Percentiles rank a stretch among this genome's conserved stretches.
Conservation (phyloP, 2,888 invertebrate species). For the Drosophila fulvimacula region DNA sequence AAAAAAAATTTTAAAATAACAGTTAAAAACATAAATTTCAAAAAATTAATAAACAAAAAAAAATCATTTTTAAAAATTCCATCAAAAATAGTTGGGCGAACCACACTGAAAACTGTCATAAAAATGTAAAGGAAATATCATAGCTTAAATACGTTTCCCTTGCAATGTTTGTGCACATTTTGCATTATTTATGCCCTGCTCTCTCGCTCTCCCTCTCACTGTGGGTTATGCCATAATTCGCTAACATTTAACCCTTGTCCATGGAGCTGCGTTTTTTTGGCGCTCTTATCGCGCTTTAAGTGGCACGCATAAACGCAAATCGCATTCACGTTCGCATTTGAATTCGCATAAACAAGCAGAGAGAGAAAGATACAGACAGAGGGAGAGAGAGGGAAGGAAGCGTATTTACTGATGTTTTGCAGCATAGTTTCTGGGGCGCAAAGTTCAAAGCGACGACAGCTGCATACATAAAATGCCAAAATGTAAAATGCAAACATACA, state of each 20-base stretch:
- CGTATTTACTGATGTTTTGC: conserved; percentile 60
- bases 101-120: background rate
- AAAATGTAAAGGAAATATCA: background rate
- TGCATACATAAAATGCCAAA: conserved; percentile 47
- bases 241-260: background rate
- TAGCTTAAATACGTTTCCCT: background rate
- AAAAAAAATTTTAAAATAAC: background rate
- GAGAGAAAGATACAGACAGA: background rate
- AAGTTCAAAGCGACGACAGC: conserved; percentile 61
- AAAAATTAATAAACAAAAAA: background rate
- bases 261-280: background rate
- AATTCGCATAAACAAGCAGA: conserved; percentile 56
- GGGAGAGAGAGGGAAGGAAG: conserved; percentile 7
- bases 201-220: background rate
- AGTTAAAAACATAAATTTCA: background rate
- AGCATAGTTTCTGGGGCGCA: conserved; percentile 53
- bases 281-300: conserved; percentile 23
- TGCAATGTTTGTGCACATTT: background rate
- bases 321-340: conserved; percentile 41
- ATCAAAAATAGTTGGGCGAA: background rate
- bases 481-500: conserved; percentile 8
- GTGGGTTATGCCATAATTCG: background rate
- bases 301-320: conserved; percentile 41
- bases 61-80: background rate
- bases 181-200: background rate